Conservation (phyloP, 2,888 invertebrate species). For the Lasioglossum oenotherae region DNA sequence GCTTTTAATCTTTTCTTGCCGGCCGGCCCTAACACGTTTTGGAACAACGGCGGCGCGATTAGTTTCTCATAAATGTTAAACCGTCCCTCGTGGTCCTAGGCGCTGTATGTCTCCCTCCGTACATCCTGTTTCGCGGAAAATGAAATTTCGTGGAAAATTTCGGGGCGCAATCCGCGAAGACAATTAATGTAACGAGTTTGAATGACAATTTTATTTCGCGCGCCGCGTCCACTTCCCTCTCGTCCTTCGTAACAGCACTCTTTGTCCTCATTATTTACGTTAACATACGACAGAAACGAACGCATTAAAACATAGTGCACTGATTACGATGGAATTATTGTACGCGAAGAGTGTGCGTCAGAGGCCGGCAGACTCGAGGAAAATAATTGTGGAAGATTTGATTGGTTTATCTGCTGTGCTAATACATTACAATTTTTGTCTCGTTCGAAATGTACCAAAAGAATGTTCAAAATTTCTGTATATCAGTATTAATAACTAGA, state of each 20-base stretch:
- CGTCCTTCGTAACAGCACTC: not conserved
- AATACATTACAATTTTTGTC: no score
- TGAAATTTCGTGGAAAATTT: not conserved
- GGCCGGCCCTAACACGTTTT: constrained; percentile 31
- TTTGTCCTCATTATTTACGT: not conserved
- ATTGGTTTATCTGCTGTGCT: not conserved
- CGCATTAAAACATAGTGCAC: not conserved
- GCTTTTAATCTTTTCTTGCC: constrained; percentile 50
- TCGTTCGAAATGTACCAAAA: no score
- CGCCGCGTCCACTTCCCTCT: not conserved
- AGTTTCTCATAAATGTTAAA: constrained; percentile 33
- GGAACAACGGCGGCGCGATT: constrained; percentile 36
- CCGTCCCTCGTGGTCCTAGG: not conserved
- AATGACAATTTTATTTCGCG: not conserved
- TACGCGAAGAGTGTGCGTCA: not conserved
- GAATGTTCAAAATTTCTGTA: no score
- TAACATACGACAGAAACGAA: not conserved
- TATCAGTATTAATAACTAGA: no score
- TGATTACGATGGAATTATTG: not conserved
- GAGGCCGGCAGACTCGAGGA: not conserved
- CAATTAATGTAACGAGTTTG: not conserved
- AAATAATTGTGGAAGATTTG: not conserved
- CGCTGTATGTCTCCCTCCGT: not conserved
- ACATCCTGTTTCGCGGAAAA: not conserved
- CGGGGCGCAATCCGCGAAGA: not conserved